Evolutionary conservation across 2,113 vertebrate genomes (phyloP), one percentile per base, ranked within the genome.

Genomic region (Rousettus leschenaultii): DNA sequence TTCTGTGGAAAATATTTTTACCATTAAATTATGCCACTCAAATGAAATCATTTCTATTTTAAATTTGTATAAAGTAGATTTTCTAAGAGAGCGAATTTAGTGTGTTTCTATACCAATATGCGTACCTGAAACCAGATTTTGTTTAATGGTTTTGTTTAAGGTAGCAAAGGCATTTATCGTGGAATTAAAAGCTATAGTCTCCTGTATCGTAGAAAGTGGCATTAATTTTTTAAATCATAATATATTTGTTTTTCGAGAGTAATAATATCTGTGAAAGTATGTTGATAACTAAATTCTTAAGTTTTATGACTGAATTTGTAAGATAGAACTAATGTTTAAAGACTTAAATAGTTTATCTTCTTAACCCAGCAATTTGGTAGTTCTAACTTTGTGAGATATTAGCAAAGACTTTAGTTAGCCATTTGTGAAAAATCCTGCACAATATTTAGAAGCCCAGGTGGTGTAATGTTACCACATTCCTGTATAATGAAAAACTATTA

Each of bases 361-460:
- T 51, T 89, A 97, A 92, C 65, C 30, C 51, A 86, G 21, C 35
- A 63, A 10, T 84, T 82, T 59, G 70, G 73, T 89, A 55, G 33
- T 51, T 91, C 26, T 93, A 59, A 70, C 55, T 95, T 83, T 40
- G 74, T 94, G 84, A 73, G 59, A 94, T 91, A 92, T 90, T 92
- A 91, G 45, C 51, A 38, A 43, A 93, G 57, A 65, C 21, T 68
- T 86, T 35, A 70, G 30, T 90, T 86, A 74, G 45, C 83, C 82
- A 1, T 92, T 96, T 90, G 53, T 97, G 93, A 94, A 93, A 90
- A 94, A 63, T 78, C 66, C 63, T 85, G 53, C 77, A 28, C 71
- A 16, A 33, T 86, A 57, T 95, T 94, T 71, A 92, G 93, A 97
- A 95, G 68, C 26, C 91, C 97, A 97, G 89, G 87, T 98, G 96